Evolutionary conservation across 2,113 vertebrate genomes (phyloP), one percentile per base, ranked within the genome.

Genomic region (Oostethus manadensis): DNA sequence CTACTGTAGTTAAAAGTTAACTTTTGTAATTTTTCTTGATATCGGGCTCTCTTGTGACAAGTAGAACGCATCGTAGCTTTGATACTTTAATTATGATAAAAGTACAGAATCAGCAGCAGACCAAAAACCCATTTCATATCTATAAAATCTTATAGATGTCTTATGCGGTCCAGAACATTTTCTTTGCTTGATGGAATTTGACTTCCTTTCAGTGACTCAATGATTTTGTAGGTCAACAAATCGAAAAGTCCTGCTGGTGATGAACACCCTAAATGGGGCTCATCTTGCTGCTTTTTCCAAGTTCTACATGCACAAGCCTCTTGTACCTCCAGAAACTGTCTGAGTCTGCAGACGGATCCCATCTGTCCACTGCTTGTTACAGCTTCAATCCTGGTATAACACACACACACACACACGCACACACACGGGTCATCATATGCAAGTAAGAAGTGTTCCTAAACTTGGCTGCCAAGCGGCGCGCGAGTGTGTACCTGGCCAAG

Each of bases 291-390:
- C 11, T 10, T 50, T 22, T 23, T 23, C 11, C 1, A n/a, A n/a
- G 26, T n/a, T 9, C 26, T 7, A 4, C 23, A 9, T n/a, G 17
- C 16, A 35, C 5, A 10, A 3, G n/a, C 16, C 20, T 21, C 22
- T 20, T 6, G 33, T 22, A 86, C 84, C 73, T 87, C 70, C 1
- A 85, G 70, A 20, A 87, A 87, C 48, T 81, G 61, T 54, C 74
- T 80, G 51, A 87, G 85, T 40, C 85, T 73, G 73, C 71, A 82
- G 70, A 87, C 74, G 0, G 85, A 85, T 49, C 85, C 85, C 85
- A 83, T 82, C 71, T 87, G 71, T 33, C 77, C 82, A 0, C 57
- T 64, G 60, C 62, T 71, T 40, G 85, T 82, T 66, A 82, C 79
- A 0, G 76, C 85, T 63, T 87, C 79, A 3, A 87, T 87, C 15